Percentiles rank a stretch among this genome's conserved stretches.
These are phyloP conservation scores for Acrocephalus kingi DNA, from an alignment of 2,113 vertebrate genomes.

Conservation along the genomic window DNA sequence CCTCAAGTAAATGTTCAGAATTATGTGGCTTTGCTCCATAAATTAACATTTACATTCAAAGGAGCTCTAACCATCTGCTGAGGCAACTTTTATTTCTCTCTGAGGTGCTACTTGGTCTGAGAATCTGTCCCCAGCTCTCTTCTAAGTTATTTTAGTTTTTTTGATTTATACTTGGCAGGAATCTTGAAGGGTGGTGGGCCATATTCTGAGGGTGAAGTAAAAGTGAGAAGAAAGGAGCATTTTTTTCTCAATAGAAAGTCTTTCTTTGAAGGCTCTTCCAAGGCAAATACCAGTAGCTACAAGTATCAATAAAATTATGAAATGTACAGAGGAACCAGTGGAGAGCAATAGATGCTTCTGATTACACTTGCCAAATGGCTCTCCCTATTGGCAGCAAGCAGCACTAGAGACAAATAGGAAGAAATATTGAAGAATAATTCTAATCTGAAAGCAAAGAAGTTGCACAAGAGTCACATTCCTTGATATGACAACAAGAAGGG, in stretches of 20 bases:
- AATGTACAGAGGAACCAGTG: neutral
- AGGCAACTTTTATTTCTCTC: neutral
- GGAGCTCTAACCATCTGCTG: neutral
- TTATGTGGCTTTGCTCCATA: neutral
- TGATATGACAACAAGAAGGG: neutral
- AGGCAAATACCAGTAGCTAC: neutral
- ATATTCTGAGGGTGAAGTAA: neutral
- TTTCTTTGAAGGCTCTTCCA: neutral
- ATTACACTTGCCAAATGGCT: neutral
- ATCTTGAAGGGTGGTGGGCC: neutral
- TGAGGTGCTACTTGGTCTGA: neutral
- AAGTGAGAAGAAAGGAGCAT: neutral
- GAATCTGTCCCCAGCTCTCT: neutral
- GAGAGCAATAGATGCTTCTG: neutral
- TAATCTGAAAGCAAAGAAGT: neutral
- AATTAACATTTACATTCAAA: neutral
- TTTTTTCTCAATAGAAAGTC: neutral
- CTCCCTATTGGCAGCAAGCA: neutral
- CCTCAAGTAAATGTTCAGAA: neutral
- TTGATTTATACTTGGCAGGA: neutral
- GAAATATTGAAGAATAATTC: neutral
- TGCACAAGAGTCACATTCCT: neutral
- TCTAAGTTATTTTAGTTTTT: neutral
- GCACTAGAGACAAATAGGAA: neutral
- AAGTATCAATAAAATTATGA: neutral